These are phyloP conservation scores for Meteorus cinctellus DNA, from an alignment of 2,888 invertebrate species.

Conservation along the genomic window DNA sequence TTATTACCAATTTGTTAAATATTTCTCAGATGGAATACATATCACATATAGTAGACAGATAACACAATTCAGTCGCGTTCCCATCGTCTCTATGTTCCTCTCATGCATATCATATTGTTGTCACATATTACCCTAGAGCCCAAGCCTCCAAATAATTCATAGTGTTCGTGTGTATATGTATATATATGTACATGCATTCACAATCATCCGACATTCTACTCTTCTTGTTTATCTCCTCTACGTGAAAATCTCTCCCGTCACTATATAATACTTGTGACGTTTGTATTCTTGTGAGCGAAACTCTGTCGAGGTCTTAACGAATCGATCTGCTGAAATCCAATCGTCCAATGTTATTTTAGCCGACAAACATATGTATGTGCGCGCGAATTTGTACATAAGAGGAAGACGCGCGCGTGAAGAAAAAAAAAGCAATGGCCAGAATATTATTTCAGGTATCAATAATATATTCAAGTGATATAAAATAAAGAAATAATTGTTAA, in stretches of 20 bases:
- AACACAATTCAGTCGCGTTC: too few species aligned
- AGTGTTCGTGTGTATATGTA: background rate
- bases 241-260: constrained; percentile 9
- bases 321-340: constrained; percentile 54
- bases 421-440: too few species aligned
- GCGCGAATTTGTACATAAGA: too few species aligned
- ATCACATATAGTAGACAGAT: too few species aligned
- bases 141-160: constrained; percentile 23
- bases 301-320: constrained; percentile 40
- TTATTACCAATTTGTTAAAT: too few species aligned
- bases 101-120: constrained; percentile 4
- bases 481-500: too few species aligned
- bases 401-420: too few species aligned
- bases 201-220: background rate
- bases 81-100: background rate
- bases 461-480: too few species aligned
- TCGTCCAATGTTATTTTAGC: constrained; percentile 55
- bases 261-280: constrained; percentile 2
- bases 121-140: constrained; percentile 9
- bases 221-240: constrained; percentile 5
- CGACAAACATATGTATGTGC: constrained; percentile 20
- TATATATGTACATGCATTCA: background rate
- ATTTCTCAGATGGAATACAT: too few species aligned
- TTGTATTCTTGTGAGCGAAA: constrained; percentile 29
- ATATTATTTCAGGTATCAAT: background rate